Percentiles rank a stretch among this genome's conserved stretches.
phyloP scores from a whole-genome alignment of 1,140 invertebrate species.

The Plodia interpunctella region DNA sequence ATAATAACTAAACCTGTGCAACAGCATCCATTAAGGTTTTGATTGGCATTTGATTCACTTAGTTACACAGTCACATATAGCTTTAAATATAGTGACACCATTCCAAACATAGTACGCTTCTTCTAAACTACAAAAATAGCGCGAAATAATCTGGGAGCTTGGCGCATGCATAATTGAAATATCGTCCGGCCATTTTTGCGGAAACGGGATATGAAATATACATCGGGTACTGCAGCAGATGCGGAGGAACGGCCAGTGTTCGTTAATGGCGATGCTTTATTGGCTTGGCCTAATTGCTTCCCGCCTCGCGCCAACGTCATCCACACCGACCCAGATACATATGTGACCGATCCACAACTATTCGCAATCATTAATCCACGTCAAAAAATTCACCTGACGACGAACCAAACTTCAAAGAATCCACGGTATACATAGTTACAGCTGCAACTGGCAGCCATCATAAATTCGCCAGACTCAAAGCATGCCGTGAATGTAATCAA shows the following conservation, averaged over 20 bases:
- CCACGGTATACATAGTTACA: neutral
- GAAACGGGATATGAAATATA: slow-evolving; percentile 13
- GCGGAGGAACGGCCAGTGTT: slow-evolving; percentile 45
- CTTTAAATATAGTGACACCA: neutral
- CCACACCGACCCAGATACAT: slow-evolving; percentile 50
- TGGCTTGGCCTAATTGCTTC: slow-evolving; percentile 62
- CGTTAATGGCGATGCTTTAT: slow-evolving; percentile 60
- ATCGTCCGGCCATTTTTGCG: slow-evolving; percentile 4
- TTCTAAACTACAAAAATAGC: neutral
- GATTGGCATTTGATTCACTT: slow-evolving; percentile 12
- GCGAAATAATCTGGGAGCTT: neutral
- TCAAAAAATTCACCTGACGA: neutral
- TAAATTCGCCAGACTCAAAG: slow-evolving; percentile 22
- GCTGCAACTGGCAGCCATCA: slow-evolving; percentile 12
- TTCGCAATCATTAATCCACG: neutral
- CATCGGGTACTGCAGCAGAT: slow-evolving; percentile 30
- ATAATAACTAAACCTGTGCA: too few relatives aligned
- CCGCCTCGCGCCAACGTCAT: slow-evolving; percentile 51
- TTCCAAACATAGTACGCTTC: neutral
- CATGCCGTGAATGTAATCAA: slow-evolving; percentile 29
- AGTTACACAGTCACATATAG: neutral
- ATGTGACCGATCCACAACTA: slow-evolving; percentile 18
- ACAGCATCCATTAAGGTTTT: too few relatives aligned
- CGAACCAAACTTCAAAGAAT: neutral
- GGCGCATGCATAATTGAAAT: slow-evolving; percentile 6